Evolutionary conservation across 2,888 invertebrate genomes (phyloP).

Genomic region (Clostera curtula): DNA sequence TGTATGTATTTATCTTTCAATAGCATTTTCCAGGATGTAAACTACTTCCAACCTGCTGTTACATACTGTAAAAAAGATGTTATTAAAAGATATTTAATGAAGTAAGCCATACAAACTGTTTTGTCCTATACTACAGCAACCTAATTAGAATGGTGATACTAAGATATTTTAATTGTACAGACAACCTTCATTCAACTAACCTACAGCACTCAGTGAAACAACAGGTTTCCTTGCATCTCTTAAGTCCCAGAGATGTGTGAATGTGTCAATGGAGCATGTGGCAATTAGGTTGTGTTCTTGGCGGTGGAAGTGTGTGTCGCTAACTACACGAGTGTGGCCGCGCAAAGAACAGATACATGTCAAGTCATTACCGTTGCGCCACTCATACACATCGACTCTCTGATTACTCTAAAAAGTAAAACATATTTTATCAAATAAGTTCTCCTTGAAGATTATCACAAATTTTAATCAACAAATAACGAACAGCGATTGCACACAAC

Average conservation of each 20-base stretch:
- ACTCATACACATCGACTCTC: slow-evolving; percentile 88
- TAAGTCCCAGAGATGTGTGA: slow-evolving; percentile 95
- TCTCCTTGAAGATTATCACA: not conserved
- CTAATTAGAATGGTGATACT: no score
- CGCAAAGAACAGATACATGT: slow-evolving; percentile 82
- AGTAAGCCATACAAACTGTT: no score
- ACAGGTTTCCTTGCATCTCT: slow-evolving; percentile 89
- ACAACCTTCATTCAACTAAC: slow-evolving; percentile 72
- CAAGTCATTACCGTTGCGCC: slow-evolving; percentile 81
- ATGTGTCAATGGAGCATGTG: slow-evolving; percentile 95
- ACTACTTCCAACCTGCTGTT: no score
- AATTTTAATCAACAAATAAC: slow-evolving; percentile 14
- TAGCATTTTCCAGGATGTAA: no score
- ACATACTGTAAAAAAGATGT: no score
- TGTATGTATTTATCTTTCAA: no score
- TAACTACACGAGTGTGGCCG: slow-evolving; percentile 89
- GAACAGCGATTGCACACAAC: slow-evolving; percentile 90
- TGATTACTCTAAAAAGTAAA: slow-evolving; percentile 83
- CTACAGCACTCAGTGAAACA: slow-evolving; percentile 90
- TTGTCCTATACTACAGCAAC: no score
- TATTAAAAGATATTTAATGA: no score
- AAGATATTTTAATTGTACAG: no score
- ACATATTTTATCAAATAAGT: not conserved
- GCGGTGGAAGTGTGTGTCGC: slow-evolving; percentile 93
- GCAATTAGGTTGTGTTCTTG: slow-evolving; percentile 74